phyloP scores from a whole-genome alignment of 1,140 invertebrate species.

The Glossosoma conforme region DNA sequence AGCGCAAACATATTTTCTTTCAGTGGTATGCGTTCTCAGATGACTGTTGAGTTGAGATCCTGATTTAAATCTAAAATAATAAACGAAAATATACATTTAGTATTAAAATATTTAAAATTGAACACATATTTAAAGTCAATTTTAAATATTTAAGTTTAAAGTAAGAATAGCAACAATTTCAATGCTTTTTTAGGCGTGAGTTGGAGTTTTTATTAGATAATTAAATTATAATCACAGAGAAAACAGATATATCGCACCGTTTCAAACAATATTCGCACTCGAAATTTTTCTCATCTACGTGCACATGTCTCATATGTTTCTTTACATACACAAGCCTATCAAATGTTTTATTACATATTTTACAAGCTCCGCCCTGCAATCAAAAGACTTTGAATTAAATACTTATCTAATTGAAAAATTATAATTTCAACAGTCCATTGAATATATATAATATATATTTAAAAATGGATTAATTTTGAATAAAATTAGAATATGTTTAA shows the following conservation, averaged over 20 bases:
- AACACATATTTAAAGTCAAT: too few species aligned
- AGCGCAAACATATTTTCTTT: slow-evolving; percentile 31
- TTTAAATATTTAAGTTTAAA: not conserved
- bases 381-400: not conserved
- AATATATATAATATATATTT: not conserved
- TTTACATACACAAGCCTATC: slow-evolving; percentile 24
- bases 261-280: slow-evolving; percentile 36
- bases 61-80: slow-evolving; percentile 31
- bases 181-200: not conserved
- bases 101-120: too few species aligned
- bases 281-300: slow-evolving; percentile 27
- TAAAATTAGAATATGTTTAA: too few species aligned
- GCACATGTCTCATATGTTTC: slow-evolving; percentile 31
- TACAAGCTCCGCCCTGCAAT: slow-evolving; percentile 30
- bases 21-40: slow-evolving; percentile 25
- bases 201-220: not conserved
- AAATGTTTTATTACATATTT: slow-evolving; percentile 35
- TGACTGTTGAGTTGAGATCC: slow-evolving; percentile 29
- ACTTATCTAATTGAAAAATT: not conserved
- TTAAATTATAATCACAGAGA: not conserved
- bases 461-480: not conserved
- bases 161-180: slow-evolving; percentile 3
- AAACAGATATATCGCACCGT: slow-evolving; percentile 1
- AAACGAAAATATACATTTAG: too few species aligned
- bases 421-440: not conserved